phyloP scores from a whole-genome alignment of 2,113 vertebrate genomes.

The Ancistrus triradiatus region DNA sequence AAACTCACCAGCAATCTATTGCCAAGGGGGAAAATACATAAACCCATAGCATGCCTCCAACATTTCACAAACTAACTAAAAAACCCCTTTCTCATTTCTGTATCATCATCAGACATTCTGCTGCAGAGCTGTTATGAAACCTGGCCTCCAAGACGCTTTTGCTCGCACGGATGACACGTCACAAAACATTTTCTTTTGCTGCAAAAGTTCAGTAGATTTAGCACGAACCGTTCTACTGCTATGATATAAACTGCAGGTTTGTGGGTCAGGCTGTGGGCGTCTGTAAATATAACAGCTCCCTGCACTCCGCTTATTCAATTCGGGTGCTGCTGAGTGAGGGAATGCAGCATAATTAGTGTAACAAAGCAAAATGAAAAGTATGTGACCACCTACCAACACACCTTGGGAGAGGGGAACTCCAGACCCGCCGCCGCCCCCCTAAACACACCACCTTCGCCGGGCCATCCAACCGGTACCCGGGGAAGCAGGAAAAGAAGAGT shows the following conservation, averaged over 20 bases:
- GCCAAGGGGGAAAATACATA: conserved; percentile 27
- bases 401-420: conserved; percentile 99
- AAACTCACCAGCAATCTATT: conserved; percentile 13
- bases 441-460: conserved; percentile 88
- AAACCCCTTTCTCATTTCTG: conserved; percentile 45
- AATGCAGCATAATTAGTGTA: conserved; percentile 27
- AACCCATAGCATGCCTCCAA: conserved; percentile 42
- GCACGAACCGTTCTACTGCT: background rate
- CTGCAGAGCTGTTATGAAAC: too few relatives aligned
- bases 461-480: conserved; percentile 95
- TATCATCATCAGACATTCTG: conserved; percentile 15
- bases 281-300: background rate
- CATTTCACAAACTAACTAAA: conserved; percentile 35
- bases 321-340: background rate
- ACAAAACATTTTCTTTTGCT: too few relatives aligned
- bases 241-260: background rate
- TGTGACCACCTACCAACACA: conserved; percentile 99
- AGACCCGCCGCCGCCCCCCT: conserved; percentile 94
- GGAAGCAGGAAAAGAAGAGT: conserved; percentile 93
- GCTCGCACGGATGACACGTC: too few relatives aligned
- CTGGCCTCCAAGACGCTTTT: too few relatives aligned
- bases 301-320: background rate
- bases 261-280: conserved; percentile 24
- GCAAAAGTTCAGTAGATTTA: too few relatives aligned
- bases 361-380: conserved; percentile 82